These are phyloP conservation scores for Lagocephalus sceleratus DNA, from an alignment of 2,797 vertebrate genomes.

Conservation along the genomic window DNA sequence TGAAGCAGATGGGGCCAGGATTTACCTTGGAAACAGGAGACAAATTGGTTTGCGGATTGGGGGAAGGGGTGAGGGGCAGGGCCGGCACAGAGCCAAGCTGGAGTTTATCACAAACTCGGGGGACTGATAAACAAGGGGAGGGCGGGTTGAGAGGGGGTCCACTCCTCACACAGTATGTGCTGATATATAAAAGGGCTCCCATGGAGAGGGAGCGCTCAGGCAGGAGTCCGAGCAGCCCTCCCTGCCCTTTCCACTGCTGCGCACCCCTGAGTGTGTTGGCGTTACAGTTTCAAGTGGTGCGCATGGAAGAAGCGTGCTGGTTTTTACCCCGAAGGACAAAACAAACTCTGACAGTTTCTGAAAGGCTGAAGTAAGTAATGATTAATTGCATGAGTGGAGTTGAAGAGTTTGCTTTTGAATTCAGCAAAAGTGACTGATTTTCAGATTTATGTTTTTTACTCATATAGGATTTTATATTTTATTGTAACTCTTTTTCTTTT, in stretches of 20 bases:
- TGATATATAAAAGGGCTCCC: slow-evolving; percentile 70
- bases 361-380: slow-evolving; percentile 15
- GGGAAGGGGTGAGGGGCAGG: slow-evolving; percentile 34
- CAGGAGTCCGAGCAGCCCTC: slow-evolving; percentile 29
- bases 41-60: slow-evolving; percentile 16
- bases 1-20: slow-evolving; percentile 65
- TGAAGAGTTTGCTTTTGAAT: slow-evolving; percentile 21
- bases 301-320: not conserved
- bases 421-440: slow-evolving; percentile 23
- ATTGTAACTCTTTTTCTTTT: not conserved
- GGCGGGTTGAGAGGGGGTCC: slow-evolving; percentile 8
- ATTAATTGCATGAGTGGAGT: slow-evolving; percentile 7
- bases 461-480: slow-evolving; percentile 24
- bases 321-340: not conserved
- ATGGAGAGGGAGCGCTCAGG: slow-evolving; percentile 49
- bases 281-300: slow-evolving; percentile 1
- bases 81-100: slow-evolving; percentile 47
- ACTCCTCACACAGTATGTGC: slow-evolving; percentile 47
- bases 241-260: slow-evolving; percentile 28
- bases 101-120: slow-evolving; percentile 64
- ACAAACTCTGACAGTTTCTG: not conserved
- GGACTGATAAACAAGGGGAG: slow-evolving; percentile 45
- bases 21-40: slow-evolving; percentile 73
- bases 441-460: slow-evolving; percentile 13
- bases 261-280: slow-evolving; percentile 15